phyloP scores from a whole-genome alignment of 2,113 vertebrate genomes.

The Nesospiza acunhae region DNA sequence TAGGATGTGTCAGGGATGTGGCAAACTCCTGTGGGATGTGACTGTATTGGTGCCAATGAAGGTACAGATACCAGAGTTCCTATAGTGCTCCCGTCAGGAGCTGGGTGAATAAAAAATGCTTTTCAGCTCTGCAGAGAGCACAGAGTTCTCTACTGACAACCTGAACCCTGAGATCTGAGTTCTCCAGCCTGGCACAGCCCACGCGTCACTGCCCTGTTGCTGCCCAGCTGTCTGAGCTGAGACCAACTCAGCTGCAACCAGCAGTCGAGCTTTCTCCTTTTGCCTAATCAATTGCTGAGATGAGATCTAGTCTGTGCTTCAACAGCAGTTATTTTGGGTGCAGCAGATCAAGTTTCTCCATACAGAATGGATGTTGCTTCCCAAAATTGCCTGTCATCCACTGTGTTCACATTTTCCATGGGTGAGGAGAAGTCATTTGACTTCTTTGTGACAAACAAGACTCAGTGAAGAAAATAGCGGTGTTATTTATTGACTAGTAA shows the following conservation, averaged over 20 bases:
- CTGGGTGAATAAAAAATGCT: background rate
- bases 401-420: slow-evolving; percentile 60
- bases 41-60: fast-evolving
- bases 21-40: fast-evolving
- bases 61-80: background rate
- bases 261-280: background rate
- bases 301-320: background rate
- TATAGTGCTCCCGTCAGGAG: background rate
- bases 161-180: background rate
- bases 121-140: background rate
- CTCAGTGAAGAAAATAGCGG: background rate
- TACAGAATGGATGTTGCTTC: slow-evolving; percentile 33
- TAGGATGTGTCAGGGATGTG: background rate
- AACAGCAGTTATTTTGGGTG: slow-evolving; percentile 32
- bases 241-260: background rate
- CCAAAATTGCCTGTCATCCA: slow-evolving; percentile 27
- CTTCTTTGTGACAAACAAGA: slow-evolving; percentile 45
- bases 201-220: fast-evolving
- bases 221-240: background rate
- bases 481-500: background rate
- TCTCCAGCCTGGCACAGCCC: background rate
- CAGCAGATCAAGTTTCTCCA: slow-evolving; percentile 23
- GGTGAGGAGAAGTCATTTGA: slow-evolving; percentile 64
- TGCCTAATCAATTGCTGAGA: background rate
- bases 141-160: background rate